These are phyloP conservation scores for Conus betulinus DNA, from an alignment of 1,140 invertebrate genomes.

Conservation along the genomic window DNA sequence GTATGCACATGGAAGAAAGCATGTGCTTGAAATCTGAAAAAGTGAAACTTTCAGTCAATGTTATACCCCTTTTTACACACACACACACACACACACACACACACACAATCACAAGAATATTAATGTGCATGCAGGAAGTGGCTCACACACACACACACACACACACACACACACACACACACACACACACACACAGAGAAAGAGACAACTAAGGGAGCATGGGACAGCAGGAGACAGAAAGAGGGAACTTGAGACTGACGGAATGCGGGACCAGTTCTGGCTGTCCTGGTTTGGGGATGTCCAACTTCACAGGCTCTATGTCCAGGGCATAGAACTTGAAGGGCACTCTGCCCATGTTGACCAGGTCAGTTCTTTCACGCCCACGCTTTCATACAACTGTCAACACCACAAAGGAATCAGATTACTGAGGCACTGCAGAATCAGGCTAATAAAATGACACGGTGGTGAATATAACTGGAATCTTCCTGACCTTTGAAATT, in stretches of 20 bases:
- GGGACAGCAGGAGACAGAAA: no score
- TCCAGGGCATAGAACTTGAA: conserved; percentile 71
- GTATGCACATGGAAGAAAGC: no score
- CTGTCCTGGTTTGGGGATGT: conserved; percentile 64
- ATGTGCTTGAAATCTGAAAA: no score
- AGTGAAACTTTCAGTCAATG: no score
- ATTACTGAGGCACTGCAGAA: no score
- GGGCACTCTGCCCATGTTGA: conserved; percentile 73
- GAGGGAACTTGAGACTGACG: conserved; percentile 57
- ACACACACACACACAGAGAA: background rate
- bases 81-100: no score
- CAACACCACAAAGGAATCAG: conserved; percentile 28
- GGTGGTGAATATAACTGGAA: no score
- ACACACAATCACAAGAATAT: no score
- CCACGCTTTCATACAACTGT: conserved; percentile 73
- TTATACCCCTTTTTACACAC: no score
- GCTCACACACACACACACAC: background rate
- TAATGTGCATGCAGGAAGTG: no score
- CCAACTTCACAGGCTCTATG: conserved; percentile 67
- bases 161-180: conserved; percentile 1
- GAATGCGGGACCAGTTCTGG: conserved; percentile 72
- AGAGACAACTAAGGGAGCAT: background rate
- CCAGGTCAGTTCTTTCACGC: conserved; percentile 68
- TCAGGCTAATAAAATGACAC: no score
- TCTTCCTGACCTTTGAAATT: no score